A percentile compares a stretch with the other conserved stretches of the same genome.
phyloP scores from a whole-genome alignment of 1,140 invertebrate species.

The Drosophila gunungcola region DNA sequence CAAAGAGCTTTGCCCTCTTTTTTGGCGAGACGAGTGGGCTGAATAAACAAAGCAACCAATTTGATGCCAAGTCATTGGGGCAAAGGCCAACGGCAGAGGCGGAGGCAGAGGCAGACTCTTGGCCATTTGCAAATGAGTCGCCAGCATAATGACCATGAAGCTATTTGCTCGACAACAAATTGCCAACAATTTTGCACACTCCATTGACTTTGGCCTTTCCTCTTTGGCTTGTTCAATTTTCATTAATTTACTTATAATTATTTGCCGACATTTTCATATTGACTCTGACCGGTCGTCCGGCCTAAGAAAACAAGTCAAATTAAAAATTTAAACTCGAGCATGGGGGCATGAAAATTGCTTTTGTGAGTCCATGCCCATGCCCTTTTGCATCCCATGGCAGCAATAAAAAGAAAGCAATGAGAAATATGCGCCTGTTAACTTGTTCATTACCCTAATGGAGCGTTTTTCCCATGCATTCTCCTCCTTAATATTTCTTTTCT shows the following conservation, averaged over 20 bases:
- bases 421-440: constrained; percentile 82
- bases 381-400: constrained; percentile 14
- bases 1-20: constrained; percentile 42
- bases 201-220: constrained; percentile 29
- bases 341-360: constrained; percentile 39
- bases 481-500: constrained; percentile 27
- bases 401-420: constrained; percentile 71
- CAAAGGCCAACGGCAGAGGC: constrained; percentile 22
- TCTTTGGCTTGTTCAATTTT: constrained; percentile 59
- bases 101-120: neutral
- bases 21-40: constrained; percentile 18
- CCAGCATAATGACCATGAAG: constrained; percentile 62
- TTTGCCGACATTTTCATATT: constrained; percentile 66
- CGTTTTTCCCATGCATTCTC: constrained; percentile 58
- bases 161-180: constrained; percentile 68
- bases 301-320: constrained; percentile 63
- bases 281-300: constrained; percentile 25
- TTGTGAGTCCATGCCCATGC: neutral
- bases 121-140: constrained; percentile 76
- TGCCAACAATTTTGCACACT: constrained; percentile 57
- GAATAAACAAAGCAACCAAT: constrained; percentile 59
- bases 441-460: constrained; percentile 83
- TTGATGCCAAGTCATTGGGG: constrained; percentile 68
- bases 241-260: constrained; percentile 76
- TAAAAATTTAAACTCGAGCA: constrained; percentile 67